Evolutionary conservation across 2,888 invertebrate species (phyloP).

Genomic region (Chloroclystis v-ata): DNA sequence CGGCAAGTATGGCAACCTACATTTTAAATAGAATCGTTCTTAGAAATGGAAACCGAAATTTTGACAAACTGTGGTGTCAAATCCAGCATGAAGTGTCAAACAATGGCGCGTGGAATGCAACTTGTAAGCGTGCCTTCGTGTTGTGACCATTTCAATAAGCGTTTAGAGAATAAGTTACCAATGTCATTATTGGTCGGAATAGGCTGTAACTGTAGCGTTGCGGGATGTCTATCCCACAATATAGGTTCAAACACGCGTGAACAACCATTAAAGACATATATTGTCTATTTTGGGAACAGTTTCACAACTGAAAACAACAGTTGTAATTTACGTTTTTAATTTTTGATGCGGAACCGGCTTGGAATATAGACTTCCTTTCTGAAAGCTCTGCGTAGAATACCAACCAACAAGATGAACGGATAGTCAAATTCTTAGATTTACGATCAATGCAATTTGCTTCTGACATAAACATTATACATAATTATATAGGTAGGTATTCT

Average conservation of each 20-base stretch:
- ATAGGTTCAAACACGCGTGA: constrained; percentile 46
- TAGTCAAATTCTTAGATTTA: too few relatives aligned
- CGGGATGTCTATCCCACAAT: constrained; percentile 55
- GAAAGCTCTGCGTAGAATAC: too few relatives aligned
- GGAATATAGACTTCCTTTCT: too few relatives aligned
- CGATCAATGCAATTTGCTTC: too few relatives aligned
- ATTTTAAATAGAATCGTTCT: constrained; percentile 51
- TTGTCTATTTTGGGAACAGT: constrained; percentile 23
- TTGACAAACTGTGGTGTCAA: constrained; percentile 72
- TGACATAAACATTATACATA: too few relatives aligned
- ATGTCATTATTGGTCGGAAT: constrained; percentile 65
- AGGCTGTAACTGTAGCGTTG: constrained; percentile 64
- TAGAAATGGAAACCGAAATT: constrained; percentile 73
- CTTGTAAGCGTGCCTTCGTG: constrained; percentile 65
- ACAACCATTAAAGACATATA: constrained; percentile 39
- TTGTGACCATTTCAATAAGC: constrained; percentile 68
- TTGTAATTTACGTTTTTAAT: too few relatives aligned
- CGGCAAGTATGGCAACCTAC: constrained; percentile 53
- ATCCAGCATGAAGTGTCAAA: constrained; percentile 46
- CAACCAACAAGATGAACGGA: too few relatives aligned
- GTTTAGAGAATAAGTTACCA: constrained; percentile 65
- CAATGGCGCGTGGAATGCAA: constrained; percentile 49
- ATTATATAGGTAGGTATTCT: too few relatives aligned
- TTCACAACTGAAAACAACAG: constrained; percentile 28
- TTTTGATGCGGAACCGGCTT: too few relatives aligned